These are phyloP conservation scores for Hippotragus niger DNA, from an alignment of 2,113 vertebrate genomes.

Conservation along the genomic window DNA sequence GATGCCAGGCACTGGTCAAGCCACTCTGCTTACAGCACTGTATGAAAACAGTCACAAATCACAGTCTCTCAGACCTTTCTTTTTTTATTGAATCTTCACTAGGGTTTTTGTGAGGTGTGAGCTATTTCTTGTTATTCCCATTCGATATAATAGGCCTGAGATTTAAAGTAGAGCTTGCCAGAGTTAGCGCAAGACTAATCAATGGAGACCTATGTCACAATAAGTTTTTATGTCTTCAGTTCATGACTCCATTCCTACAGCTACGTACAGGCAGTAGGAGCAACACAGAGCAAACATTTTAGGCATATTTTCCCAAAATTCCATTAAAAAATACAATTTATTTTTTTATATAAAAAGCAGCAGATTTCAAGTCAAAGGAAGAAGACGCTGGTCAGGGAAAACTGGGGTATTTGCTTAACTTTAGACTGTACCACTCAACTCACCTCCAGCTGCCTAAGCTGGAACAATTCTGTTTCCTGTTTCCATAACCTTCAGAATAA, in stretches of 20 bases:
- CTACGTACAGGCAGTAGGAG: not conserved
- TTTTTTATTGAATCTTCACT: not conserved
- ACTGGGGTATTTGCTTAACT: not conserved
- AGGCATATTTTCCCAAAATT: not conserved
- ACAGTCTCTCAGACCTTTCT: not conserved
- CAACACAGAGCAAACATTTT: not conserved
- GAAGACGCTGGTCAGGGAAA: not conserved
- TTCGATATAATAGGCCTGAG: not conserved
- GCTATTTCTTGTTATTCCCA: not conserved
- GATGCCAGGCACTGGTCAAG: not conserved
- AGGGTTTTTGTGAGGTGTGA: not conserved
- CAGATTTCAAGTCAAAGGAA: not conserved
- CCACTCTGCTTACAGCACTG: too few relatives aligned
- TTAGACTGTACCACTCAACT: not conserved
- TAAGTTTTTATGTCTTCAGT: not conserved
- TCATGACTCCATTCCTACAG: not conserved
- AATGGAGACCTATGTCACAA: not conserved
- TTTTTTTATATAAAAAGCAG: not conserved
- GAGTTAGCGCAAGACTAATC: not conserved
- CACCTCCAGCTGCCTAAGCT: not conserved
- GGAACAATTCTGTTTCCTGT: not conserved
- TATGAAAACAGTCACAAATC: not conserved
- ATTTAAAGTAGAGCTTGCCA: not conserved
- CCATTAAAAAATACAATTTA: not conserved
- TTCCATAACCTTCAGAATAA: not conserved